phyloP scores from a whole-genome alignment of 2,888 invertebrate species.

The Pimpla rufipes region DNA sequence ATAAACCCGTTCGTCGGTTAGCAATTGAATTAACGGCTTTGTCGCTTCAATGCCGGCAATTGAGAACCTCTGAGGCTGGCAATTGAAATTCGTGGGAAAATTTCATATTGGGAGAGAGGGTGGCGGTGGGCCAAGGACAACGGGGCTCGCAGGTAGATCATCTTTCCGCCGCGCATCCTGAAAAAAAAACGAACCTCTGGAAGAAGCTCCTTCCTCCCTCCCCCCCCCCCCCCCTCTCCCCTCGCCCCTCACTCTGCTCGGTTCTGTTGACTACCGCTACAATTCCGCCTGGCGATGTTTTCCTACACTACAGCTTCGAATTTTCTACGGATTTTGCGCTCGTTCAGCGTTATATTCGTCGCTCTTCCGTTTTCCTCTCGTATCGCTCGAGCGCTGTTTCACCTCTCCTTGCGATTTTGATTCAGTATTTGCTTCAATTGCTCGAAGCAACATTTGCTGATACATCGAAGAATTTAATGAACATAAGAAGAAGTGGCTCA shows the following conservation, averaged over 20 bases:
- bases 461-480: no score
- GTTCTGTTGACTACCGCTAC: not conserved
- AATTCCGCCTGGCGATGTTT: constrained; percentile 6
- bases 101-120: constrained; percentile 73
- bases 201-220: constrained; percentile 9
- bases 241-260: constrained; percentile 4
- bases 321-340: constrained; percentile 20
- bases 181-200: constrained; percentile 37
- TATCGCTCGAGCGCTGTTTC: no score
- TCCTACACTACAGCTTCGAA: not conserved
- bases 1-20: not conserved
- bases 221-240: constrained; percentile 9
- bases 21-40: not conserved
- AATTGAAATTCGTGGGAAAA: constrained; percentile 82
- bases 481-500: no score
- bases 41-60: not conserved
- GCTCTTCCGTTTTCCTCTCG: no score
- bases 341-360: not conserved
- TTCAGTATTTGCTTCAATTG: no score
- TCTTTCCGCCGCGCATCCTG: constrained; percentile 46
- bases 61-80: constrained; percentile 68
- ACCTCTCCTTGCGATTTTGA: no score
- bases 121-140: constrained; percentile 75
- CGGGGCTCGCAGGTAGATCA: constrained; percentile 65
- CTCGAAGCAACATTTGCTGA: no score